Base-by-base conservation (phyloP, 2,113 vertebrate genomes). In the Podarcis muralis region DNA sequence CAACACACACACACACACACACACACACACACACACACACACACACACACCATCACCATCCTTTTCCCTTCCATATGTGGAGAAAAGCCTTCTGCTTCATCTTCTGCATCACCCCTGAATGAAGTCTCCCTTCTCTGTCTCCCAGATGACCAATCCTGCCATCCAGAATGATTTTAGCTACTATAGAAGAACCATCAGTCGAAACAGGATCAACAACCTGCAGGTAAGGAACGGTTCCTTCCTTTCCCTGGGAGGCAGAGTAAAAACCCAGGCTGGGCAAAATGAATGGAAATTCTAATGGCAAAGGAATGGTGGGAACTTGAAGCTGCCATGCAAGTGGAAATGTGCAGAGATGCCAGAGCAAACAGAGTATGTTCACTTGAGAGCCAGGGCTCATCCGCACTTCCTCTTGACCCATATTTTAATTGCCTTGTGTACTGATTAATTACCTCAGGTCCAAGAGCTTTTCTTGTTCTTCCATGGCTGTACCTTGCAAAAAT, bases 161-260 rank as follows among this genome's bases (percentile, higher is more conserved):
- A 98, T 98, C 96, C 98, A 98, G 96, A 98, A 98, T 23, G 98
- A 98, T 92, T 98, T 98, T 95, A 98, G 98, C 94, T 98, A 98
- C 96, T 98, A 98, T 94, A 97, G 98, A 96, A 98, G 98, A 94
- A 98, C 98, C 87, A 98, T 98, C 93, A 98, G 98, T 81, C 96
- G 98, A 94, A 98, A 98, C 82, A 96, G 98, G 91, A 96, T 98
- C 84, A 98, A 98, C 96, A 98, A 98, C 94, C 96, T 98, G 95
- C 98, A 98, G 97, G 98, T 98, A 88, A 94, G 93, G 2, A 48
- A 78, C 0, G 0, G 8, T 6, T 43, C 25, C 5, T 35, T 35
- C 40, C 1, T 68, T 0, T 1, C 23, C 0, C 12, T 7, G 30
- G 16, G 68, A 32, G 76, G 40, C 3, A n/a, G 65, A 3, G 27